These are phyloP conservation scores for Vidua chalybeata DNA, from an alignment of 2,113 vertebrate species.

Conservation along the genomic window DNA sequence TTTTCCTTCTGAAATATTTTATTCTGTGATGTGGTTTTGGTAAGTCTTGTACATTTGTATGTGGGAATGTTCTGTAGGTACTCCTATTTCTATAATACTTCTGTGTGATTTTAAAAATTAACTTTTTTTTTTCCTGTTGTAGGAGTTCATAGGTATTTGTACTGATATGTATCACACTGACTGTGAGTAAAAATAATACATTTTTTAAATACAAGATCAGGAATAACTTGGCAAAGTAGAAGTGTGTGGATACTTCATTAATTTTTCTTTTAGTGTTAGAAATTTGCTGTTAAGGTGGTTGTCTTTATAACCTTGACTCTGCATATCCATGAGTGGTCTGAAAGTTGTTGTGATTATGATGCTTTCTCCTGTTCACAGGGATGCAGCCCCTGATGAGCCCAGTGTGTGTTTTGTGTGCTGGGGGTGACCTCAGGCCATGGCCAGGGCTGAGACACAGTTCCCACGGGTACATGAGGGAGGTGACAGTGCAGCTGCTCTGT, in stretches of 20 bases:
- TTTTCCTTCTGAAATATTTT: slow-evolving; percentile 13
- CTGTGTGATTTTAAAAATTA: neutral
- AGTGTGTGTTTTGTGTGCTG: neutral
- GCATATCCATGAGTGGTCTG: neutral
- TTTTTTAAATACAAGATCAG: neutral
- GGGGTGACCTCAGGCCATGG: neutral
- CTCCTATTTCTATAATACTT: neutral
- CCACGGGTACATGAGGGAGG: neutral
- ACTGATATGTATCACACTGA: neutral
- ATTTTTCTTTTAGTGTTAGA: neutral
- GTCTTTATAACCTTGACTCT: neutral
- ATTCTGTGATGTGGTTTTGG: neutral
- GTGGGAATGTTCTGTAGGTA: neutral
- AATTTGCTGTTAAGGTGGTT: neutral
- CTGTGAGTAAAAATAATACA: neutral
- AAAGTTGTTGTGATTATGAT: neutral
- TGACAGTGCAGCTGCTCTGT: neutral
- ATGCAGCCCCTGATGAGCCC: neutral
- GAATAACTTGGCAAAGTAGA: neutral
- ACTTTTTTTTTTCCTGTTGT: neutral
- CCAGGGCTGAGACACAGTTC: neutral
- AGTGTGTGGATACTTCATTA: neutral
- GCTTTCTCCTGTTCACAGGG: neutral
- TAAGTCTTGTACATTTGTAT: neutral
- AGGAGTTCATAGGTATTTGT: neutral